Percentiles rank a stretch among this genome's conserved stretches.
Conservation (phyloP, 2,888 invertebrate species). For the Anaspis maculata region DNA sequence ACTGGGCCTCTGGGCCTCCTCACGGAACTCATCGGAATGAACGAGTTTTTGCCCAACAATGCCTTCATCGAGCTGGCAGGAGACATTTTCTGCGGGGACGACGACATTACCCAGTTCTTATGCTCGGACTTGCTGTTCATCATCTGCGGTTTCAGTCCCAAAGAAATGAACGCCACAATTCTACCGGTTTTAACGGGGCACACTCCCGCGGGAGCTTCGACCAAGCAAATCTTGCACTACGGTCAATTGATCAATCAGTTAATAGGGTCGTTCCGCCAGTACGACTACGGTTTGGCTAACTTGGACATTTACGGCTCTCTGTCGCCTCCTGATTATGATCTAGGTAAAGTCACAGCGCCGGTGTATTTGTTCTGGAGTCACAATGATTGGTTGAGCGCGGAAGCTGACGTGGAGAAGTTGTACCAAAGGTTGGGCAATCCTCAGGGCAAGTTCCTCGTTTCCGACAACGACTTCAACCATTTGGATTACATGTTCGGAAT, state of each 20-base stretch:
- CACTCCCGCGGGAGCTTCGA: slow-evolving; percentile 40
- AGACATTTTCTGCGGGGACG: no score
- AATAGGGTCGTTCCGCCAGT: slow-evolving; percentile 41
- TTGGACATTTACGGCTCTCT: slow-evolving; percentile 29
- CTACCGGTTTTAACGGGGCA: slow-evolving; percentile 26
- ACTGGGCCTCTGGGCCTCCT: no score
- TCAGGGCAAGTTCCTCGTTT: slow-evolving; percentile 25
- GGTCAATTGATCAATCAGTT: slow-evolving; percentile 16
- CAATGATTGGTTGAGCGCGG: slow-evolving; percentile 46
- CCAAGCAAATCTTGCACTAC: slow-evolving; percentile 62
- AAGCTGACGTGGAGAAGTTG: slow-evolving; percentile 21
- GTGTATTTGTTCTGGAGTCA: slow-evolving; percentile 43
- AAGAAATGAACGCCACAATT: slow-evolving; percentile 25
- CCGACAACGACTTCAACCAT: slow-evolving; percentile 33
- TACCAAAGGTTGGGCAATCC: slow-evolving; percentile 30
- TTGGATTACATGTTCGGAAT: slow-evolving; percentile 34
- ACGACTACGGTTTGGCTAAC: slow-evolving; percentile 46
- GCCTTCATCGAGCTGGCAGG: no score
- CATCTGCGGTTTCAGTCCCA: slow-evolving; percentile 24
- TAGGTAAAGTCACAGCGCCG: slow-evolving; percentile 39
- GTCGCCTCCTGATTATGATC: slow-evolving; percentile 41
- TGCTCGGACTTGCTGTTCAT: slow-evolving; percentile 25
- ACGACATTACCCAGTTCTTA: no score
- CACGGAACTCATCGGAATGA: no score
- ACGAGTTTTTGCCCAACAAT: no score